These are phyloP conservation scores for Liposcelis brunnea DNA, from an alignment of 2,888 invertebrate species.

Conservation along the genomic window DNA sequence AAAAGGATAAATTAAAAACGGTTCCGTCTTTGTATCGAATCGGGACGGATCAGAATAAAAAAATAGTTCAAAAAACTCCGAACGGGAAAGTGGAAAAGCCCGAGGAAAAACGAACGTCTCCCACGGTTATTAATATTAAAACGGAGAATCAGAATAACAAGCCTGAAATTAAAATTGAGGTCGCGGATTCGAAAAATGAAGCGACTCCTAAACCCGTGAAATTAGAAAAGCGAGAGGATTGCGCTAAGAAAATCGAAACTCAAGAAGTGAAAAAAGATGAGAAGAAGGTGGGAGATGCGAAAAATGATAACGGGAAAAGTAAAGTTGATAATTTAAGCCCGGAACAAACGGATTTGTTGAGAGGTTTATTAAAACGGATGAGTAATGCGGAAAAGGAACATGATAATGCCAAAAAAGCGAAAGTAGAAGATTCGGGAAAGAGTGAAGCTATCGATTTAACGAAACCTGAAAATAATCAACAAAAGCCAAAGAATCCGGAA, in stretches of 20 bases:
- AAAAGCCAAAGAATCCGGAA: background rate
- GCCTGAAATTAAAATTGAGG: no score
- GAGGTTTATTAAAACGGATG: background rate
- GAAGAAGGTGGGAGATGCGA: background rate
- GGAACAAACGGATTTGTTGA: conserved; percentile 1
- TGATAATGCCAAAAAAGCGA: background rate
- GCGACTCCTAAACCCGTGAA: conserved; percentile 1
- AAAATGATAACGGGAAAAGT: background rate
- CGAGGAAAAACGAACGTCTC: background rate
- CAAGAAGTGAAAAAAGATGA: background rate
- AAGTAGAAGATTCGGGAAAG: background rate
- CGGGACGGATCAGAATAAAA: background rate
- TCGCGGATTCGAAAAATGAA: background rate
- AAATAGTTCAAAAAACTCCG: background rate
- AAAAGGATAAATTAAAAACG: background rate
- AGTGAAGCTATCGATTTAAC: background rate
- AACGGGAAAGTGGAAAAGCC: background rate
- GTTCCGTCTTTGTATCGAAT: conserved; percentile 4
- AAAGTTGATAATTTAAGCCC: background rate
- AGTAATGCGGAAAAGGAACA: background rate
- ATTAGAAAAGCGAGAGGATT: conserved; percentile 1
- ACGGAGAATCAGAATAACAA: background rate
- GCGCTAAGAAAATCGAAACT: background rate
- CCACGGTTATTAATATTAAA: conserved; percentile 4
- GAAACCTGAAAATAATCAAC: background rate